These are phyloP conservation scores for Fissipunctia ypsillon DNA, from an alignment of 2,888 invertebrate species.

Conservation along the genomic window DNA sequence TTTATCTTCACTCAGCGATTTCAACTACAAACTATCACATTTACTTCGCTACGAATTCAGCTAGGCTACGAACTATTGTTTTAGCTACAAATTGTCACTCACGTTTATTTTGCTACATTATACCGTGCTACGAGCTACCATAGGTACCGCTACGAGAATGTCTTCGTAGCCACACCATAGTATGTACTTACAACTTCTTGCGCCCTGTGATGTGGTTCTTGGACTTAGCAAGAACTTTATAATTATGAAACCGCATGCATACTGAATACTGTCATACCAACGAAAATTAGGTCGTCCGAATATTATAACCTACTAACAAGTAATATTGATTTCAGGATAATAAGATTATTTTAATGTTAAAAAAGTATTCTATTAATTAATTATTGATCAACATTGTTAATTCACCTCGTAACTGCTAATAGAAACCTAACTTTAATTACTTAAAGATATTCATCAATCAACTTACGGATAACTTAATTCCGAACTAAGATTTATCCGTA, in stretches of 20 bases:
- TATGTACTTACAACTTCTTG: conserved; percentile 25
- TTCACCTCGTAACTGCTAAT: not conserved
- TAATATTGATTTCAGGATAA: no score
- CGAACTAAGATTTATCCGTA: conserved; percentile 46
- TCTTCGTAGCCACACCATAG: not conserved
- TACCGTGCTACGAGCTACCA: not conserved
- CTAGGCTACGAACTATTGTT: no score
- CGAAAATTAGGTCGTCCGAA: not conserved
- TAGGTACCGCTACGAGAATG: conserved; percentile 1
- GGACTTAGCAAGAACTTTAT: conserved; percentile 17
- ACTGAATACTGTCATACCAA: not conserved
- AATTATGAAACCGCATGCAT: conserved; percentile 25
- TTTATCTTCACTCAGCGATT: not conserved
- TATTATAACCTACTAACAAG: not conserved
- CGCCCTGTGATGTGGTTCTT: conserved; percentile 12
- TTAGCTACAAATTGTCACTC: no score
- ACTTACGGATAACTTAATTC: conserved; percentile 34
- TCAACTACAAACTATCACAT: no score
- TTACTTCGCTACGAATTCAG: no score
- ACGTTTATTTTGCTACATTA: conserved; percentile 11
- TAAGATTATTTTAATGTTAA: not conserved
- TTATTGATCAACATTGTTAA: not conserved
- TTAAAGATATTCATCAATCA: conserved; percentile 15
- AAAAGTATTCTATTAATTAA: not conserved
- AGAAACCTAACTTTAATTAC: conserved; percentile 10